Evolutionary conservation across 2,113 vertebrate genomes (phyloP).

Genomic region (Ophiodon elongatus): DNA sequence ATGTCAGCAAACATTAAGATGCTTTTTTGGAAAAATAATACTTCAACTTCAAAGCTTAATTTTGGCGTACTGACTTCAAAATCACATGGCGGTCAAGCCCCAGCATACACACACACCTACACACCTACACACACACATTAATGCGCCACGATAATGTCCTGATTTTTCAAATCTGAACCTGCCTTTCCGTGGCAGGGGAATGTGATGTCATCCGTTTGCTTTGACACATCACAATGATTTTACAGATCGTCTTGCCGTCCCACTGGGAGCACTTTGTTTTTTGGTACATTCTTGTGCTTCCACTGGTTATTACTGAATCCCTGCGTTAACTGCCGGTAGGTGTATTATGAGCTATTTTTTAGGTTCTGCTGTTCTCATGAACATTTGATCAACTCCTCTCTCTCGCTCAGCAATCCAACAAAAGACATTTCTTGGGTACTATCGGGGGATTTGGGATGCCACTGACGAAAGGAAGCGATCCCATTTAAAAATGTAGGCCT

Average conservation of each 20-base stretch:
- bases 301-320: slow-evolving; percentile 7
- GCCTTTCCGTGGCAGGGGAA: slow-evolving; percentile 14
- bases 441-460: slow-evolving; percentile 11
- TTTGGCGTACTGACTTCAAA: slow-evolving; percentile 1
- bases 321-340: slow-evolving; percentile 8
- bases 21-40: background rate
- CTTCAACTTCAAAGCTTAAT: slow-evolving; percentile 11
- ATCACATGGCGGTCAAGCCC: slow-evolving; percentile 21
- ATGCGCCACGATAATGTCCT: slow-evolving; percentile 15
- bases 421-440: slow-evolving; percentile 19
- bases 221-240: slow-evolving; percentile 26
- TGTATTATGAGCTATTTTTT: slow-evolving; percentile 7
- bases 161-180: slow-evolving; percentile 32
- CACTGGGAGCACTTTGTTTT: slow-evolving; percentile 45
- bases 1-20: background rate
- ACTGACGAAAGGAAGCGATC: slow-evolving; percentile 1
- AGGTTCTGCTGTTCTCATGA: background rate
- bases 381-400: slow-evolving; percentile 2
- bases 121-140: slow-evolving; percentile 8
- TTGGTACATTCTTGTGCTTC: slow-evolving; percentile 12
- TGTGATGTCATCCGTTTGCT: slow-evolving; percentile 49
- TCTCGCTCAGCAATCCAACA: slow-evolving; percentile 8
- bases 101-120: background rate
- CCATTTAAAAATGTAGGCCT: slow-evolving; percentile 1
- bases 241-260: slow-evolving; percentile 6